Conservation (phyloP, 2,797 vertebrate genomes). For the Rhabdophis nuchalis region DNA sequence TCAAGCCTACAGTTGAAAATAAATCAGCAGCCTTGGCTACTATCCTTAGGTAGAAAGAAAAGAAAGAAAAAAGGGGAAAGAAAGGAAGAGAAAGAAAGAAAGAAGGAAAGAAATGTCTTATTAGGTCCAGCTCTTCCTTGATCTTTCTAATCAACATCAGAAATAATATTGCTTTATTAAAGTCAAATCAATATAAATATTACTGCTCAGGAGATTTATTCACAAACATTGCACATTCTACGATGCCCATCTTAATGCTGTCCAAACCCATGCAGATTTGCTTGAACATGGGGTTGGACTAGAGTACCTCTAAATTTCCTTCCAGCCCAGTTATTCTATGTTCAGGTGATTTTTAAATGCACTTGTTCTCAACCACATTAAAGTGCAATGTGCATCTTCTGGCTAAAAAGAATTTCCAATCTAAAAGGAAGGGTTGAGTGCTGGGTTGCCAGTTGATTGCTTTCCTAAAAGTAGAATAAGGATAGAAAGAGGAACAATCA, state of each 20-base stretch:
- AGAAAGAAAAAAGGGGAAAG: too few species aligned
- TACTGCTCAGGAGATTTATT: neutral
- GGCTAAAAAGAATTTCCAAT: neutral
- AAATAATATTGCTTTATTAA: neutral
- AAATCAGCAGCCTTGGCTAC: neutral
- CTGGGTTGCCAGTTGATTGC: neutral
- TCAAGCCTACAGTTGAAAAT: neutral
- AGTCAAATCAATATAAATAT: neutral
- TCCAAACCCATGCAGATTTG: neutral
- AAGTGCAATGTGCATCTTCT: neutral
- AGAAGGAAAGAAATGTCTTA: neutral
- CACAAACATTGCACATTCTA: neutral
- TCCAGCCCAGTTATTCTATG: neutral
- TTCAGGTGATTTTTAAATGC: neutral
- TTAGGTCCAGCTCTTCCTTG: too few species aligned
- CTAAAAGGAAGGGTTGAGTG: neutral
- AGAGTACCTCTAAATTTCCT: neutral
- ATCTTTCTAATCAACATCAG: neutral
- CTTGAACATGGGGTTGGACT: neutral
- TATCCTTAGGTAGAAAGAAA: neutral
- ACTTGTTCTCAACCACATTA: neutral
- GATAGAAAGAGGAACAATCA: neutral
- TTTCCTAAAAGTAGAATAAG: neutral
- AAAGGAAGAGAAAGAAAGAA: too few species aligned
- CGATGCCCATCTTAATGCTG: neutral